A percentile compares a stretch with the other conserved stretches of the same genome.
Evolutionary conservation across 2,113 vertebrate genomes (phyloP).

Genomic region (Corydoras maculifer): DNA sequence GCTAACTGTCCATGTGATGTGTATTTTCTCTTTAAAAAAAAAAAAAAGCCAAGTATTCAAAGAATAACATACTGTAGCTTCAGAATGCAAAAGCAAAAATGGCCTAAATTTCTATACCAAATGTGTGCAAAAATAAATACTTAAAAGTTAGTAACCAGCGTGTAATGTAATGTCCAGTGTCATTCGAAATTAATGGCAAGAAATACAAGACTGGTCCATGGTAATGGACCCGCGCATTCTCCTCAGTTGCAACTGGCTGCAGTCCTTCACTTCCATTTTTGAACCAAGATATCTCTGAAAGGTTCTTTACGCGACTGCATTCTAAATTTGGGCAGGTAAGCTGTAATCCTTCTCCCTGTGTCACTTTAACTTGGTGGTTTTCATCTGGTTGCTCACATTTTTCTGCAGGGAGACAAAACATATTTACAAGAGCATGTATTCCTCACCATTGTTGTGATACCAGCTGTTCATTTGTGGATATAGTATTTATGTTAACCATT

Average conservation of each 20-base stretch:
- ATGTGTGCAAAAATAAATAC: background rate
- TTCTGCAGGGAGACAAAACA: background rate
- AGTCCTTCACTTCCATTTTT: background rate
- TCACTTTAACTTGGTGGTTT: background rate
- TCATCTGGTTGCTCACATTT: background rate
- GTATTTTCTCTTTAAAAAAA: too few relatives aligned
- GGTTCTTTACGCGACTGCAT: background rate
- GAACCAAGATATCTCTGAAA: conserved; percentile 3
- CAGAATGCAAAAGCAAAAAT: too few relatives aligned
- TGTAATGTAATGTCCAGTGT: conserved; percentile 18
- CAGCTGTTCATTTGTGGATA: too few relatives aligned
- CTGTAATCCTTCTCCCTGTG: conserved; percentile 13
- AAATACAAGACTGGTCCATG: conserved; percentile 3
- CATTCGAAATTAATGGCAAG: background rate
- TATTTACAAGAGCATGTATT: too few relatives aligned
- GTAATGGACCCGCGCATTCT: conserved; percentile 13
- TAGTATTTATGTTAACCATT: too few relatives aligned
- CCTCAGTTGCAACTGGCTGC: background rate
- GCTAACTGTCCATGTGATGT: too few relatives aligned
- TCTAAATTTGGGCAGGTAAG: background rate
- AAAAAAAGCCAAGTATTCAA: too few relatives aligned
- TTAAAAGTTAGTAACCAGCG: background rate
- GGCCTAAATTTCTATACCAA: too few relatives aligned
- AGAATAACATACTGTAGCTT: too few relatives aligned
- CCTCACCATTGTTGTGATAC: too few relatives aligned